Conservation (phyloP, 2,888 invertebrate genomes). For the Protonemura montana region DNA sequence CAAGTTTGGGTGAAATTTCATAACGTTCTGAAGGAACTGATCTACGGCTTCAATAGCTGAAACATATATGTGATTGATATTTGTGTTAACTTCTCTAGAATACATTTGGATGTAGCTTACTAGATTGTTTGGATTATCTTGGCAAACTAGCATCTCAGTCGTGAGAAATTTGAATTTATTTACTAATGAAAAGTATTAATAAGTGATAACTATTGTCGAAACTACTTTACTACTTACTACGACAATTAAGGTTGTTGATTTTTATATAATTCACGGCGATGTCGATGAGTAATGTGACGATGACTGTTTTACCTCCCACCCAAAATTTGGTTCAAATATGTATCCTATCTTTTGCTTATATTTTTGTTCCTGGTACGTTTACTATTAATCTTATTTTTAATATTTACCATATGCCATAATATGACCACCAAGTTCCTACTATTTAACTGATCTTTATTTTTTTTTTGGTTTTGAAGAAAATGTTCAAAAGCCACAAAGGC, state of each 20-base stretch:
- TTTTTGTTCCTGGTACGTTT: neutral
- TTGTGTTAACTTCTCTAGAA: neutral
- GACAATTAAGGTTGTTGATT: neutral
- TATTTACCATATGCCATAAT: neutral
- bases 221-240: neutral
- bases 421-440: neutral
- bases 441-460: neutral
- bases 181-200: neutral
- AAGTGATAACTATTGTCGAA: neutral
- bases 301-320: slow-evolving; percentile 9
- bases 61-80: neutral
- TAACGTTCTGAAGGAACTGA: neutral
- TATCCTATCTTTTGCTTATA: neutral
- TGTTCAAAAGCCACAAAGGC: neutral
- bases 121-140: neutral
- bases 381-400: neutral
- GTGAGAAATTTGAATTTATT: neutral
- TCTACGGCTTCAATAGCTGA: neutral
- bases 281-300: neutral
- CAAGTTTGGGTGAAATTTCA: neutral
- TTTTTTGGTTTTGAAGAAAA: neutral
- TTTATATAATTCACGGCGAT: neutral
- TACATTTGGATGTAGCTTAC: neutral
- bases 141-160: neutral
- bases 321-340: neutral